Conservation (phyloP, 2,113 vertebrate species). For the Amphilophus citrinellus region DNA sequence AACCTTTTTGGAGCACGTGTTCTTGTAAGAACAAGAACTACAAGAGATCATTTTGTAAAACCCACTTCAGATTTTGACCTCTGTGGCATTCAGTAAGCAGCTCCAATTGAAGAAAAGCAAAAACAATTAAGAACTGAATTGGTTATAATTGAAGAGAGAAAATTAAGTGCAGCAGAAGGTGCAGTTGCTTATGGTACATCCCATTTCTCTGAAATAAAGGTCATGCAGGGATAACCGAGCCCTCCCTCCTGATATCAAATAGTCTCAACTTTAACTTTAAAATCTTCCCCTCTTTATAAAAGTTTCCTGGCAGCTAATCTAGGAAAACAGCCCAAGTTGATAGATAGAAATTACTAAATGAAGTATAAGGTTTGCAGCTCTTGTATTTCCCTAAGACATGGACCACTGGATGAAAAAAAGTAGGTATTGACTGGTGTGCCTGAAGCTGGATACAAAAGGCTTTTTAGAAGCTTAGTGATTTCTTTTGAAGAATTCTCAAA, state of each 20-base stretch:
- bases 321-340: slow-evolving; percentile 32
- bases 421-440: slow-evolving; percentile 50
- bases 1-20: slow-evolving; percentile 9
- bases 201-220: slow-evolving; percentile 32
- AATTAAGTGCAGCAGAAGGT: slow-evolving; percentile 6
- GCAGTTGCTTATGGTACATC: slow-evolving; percentile 20
- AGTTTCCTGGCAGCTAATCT: slow-evolving; percentile 33
- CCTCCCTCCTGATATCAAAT: not conserved
- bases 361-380: slow-evolving; percentile 29
- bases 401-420: slow-evolving; percentile 39
- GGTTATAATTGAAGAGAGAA: slow-evolving; percentile 37
- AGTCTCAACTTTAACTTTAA: slow-evolving; percentile 28
- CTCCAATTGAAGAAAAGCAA: not conserved
- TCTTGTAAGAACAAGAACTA: not conserved
- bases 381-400: slow-evolving; percentile 54
- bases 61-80: not conserved
- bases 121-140: slow-evolving; percentile 14
- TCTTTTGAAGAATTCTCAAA: slow-evolving; percentile 53
- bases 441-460: slow-evolving; percentile 53
- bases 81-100: not conserved
- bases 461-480: slow-evolving; percentile 56
- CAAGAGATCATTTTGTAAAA: not conserved
- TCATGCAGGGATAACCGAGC: not conserved
- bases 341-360: slow-evolving; percentile 37
- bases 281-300: slow-evolving; percentile 26